A percentile compares a stretch with the other conserved stretches of the same genome.
These are phyloP conservation scores for Grus americana DNA, from an alignment of 2,113 vertebrate species.

Conservation along the genomic window DNA sequence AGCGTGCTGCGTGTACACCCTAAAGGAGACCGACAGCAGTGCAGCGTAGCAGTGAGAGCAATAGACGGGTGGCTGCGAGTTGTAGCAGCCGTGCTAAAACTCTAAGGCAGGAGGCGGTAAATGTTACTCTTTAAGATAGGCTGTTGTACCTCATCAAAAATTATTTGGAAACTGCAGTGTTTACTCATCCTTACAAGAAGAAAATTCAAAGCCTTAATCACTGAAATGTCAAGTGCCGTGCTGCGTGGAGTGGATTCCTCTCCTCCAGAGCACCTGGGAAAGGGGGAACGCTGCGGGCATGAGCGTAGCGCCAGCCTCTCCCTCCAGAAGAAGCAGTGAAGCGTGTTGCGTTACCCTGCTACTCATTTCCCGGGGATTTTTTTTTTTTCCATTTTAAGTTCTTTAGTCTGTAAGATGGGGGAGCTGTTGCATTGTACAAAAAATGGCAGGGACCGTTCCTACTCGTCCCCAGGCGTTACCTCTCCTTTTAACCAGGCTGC, in stretches of 20 bases:
- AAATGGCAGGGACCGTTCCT: neutral
- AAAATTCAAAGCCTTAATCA: neutral
- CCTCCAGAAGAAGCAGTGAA: neutral
- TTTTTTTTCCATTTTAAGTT: conserved; percentile 4
- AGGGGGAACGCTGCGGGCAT: neutral
- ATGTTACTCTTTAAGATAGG: neutral
- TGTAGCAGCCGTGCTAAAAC: accelerated
- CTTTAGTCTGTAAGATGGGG: conserved; percentile 66
- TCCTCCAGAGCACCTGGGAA: neutral
- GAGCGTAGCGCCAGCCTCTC: neutral
- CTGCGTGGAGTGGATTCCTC: neutral
- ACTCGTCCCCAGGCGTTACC: neutral
- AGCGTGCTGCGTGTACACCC: neutral
- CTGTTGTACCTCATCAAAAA: neutral
- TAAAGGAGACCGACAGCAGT: neutral
- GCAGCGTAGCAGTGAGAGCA: neutral
- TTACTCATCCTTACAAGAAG: neutral
- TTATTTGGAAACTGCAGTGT: neutral
- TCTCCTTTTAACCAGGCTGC: neutral
- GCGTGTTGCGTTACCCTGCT: neutral
- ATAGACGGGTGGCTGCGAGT: accelerated
- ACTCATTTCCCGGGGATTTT: neutral
- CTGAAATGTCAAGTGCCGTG: neutral
- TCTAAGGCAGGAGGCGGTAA: neutral
- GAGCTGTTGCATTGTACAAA: conserved; percentile 72